These are phyloP conservation scores for Anisognathus igniventris DNA, from an alignment of 2,797 vertebrate species.

Conservation along the genomic window DNA sequence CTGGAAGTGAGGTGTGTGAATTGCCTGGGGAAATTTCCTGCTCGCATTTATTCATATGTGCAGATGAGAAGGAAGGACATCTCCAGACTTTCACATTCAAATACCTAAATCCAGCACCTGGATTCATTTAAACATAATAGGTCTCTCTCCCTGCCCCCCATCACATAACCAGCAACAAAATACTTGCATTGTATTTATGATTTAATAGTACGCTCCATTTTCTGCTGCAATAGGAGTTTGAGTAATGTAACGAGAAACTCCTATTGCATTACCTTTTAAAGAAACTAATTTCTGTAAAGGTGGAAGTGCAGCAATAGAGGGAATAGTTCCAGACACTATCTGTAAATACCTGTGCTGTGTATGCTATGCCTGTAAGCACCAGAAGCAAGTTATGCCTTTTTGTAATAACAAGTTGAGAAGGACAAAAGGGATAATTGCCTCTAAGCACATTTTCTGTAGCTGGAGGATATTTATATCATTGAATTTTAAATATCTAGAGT, in stretches of 20 bases:
- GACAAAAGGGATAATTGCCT: neutral
- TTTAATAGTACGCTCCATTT: neutral
- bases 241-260: neutral
- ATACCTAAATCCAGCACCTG: neutral
- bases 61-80: neutral
- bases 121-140: neutral
- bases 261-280: neutral
- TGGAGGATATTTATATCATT: neutral
- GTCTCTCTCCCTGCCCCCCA: neutral
- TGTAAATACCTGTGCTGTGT: neutral
- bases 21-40: neutral
- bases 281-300: neutral
- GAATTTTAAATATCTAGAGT: neutral
- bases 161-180: neutral
- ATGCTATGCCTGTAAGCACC: neutral
- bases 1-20: neutral
- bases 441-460: neutral
- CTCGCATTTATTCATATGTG: neutral
- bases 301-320: neutral
- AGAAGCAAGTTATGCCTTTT: neutral
- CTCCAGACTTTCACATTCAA: neutral
- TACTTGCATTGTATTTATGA: neutral
- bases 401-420: neutral
- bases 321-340: neutral
- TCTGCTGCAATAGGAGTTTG: neutral